Evolutionary conservation across 1,140 invertebrate genomes (phyloP).

Genomic region (Ridgeia piscesae): DNA sequence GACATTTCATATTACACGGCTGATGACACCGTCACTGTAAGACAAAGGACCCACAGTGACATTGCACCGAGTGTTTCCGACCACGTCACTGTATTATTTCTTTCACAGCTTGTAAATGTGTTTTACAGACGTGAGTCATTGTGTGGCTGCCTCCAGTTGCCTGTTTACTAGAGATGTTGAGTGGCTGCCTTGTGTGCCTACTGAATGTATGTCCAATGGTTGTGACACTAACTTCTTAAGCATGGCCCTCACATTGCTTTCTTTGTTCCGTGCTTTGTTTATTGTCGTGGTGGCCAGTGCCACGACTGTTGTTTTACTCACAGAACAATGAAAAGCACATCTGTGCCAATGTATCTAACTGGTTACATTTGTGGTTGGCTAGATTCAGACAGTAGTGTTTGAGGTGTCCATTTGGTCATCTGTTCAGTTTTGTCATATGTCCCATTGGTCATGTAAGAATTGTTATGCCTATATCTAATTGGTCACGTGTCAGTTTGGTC

Average conservation of each 20-base stretch:
- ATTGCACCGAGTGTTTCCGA: not conserved
- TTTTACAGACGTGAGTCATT: not conserved
- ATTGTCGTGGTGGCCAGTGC: not conserved
- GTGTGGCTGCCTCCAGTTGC: not conserved
- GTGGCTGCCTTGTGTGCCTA: not conserved
- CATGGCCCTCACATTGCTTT: not conserved
- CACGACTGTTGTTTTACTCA: not conserved
- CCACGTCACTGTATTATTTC: not conserved
- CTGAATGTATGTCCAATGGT: too few relatives aligned
- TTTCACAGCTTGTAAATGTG: not conserved
- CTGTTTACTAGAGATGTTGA: not conserved
- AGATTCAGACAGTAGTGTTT: not conserved
- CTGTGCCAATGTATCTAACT: not conserved
- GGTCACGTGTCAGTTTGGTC: too few relatives aligned
- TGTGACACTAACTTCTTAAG: not conserved
- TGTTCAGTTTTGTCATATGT: not conserved
- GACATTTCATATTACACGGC: too few relatives aligned
- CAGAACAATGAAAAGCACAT: not conserved
- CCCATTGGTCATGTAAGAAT: too few relatives aligned
- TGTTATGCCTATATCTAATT: too few relatives aligned
- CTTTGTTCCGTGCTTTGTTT: not conserved
- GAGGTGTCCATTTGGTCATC: not conserved
- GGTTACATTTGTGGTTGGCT: not conserved
- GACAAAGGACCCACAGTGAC: too few relatives aligned
- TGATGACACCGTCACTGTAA: too few relatives aligned